Evolutionary conservation across 2,797 vertebrate genomes (phyloP).

Genomic region (Leuciscus waleckii): DNA sequence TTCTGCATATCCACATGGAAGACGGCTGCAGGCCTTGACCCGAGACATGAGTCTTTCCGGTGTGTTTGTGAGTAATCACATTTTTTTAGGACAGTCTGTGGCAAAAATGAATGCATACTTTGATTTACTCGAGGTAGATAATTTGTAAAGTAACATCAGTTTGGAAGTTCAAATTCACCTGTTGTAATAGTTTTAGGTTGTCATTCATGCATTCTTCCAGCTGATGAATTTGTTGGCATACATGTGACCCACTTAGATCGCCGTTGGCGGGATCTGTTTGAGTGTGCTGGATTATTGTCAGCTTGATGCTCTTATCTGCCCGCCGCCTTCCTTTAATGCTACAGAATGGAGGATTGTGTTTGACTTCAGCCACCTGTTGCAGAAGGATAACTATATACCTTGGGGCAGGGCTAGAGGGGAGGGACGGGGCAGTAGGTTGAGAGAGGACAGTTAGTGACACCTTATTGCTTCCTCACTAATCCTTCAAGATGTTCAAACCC

Average conservation of each 20-base stretch:
- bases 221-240: conserved; percentile 36
- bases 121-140: conserved; percentile 9
- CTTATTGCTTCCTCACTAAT: conserved; percentile 67
- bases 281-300: conserved; percentile 60
- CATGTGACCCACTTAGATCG: conserved; percentile 35
- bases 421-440: neutral
- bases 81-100: neutral
- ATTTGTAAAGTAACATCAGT: neutral
- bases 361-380: conserved; percentile 85
- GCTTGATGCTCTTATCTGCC: conserved; percentile 69
- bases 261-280: conserved; percentile 62
- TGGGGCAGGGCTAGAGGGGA: conserved; percentile 23
- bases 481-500: conserved; percentile 4
- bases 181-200: neutral
- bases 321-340: conserved; percentile 75
- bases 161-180: neutral
- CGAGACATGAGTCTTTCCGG: neutral
- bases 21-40: neutral
- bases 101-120: neutral
- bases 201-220: conserved; percentile 6
- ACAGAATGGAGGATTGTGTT: conserved; percentile 80
- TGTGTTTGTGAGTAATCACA: neutral
- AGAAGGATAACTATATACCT: conserved; percentile 82
- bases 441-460: conserved; percentile 71
- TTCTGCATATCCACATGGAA: conserved; percentile 9